phyloP scores from a whole-genome alignment of 2,113 vertebrate genomes.

The Arenaria interpres region DNA sequence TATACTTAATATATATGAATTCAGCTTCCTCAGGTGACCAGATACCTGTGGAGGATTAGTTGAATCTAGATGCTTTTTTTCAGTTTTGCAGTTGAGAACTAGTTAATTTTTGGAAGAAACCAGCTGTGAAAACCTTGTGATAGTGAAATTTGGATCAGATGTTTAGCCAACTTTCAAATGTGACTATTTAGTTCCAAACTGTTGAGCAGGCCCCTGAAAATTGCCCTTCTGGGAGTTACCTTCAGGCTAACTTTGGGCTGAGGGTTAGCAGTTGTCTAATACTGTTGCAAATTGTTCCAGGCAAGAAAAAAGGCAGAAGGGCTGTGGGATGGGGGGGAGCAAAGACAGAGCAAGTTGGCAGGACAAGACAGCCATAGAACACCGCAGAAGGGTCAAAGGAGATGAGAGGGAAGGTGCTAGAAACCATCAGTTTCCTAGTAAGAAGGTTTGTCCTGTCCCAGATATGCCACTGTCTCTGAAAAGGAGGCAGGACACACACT shows the following conservation, averaged over 20 bases:
- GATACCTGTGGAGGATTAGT: neutral
- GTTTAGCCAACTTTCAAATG: neutral
- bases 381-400: neutral
- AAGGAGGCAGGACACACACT: fast-evolving
- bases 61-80: neutral
- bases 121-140: neutral
- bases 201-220: neutral
- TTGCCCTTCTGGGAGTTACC: neutral
- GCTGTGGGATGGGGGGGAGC: neutral
- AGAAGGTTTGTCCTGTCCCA: neutral
- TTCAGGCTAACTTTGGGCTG: neutral
- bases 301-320: neutral
- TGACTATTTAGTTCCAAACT: neutral
- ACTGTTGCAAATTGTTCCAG: neutral
- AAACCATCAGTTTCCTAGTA: neutral
- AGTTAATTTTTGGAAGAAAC: neutral
- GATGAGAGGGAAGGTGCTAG: neutral
- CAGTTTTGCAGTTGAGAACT: neutral
- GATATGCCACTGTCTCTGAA: neutral
- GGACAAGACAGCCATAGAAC: neutral
- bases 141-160: neutral
- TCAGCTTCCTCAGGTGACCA: neutral
- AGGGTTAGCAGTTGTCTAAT: neutral
- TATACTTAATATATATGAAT: neutral
- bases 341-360: neutral